Conservation (phyloP, 2,888 invertebrate species). For the Hydroisotoma schaefferi region DNA sequence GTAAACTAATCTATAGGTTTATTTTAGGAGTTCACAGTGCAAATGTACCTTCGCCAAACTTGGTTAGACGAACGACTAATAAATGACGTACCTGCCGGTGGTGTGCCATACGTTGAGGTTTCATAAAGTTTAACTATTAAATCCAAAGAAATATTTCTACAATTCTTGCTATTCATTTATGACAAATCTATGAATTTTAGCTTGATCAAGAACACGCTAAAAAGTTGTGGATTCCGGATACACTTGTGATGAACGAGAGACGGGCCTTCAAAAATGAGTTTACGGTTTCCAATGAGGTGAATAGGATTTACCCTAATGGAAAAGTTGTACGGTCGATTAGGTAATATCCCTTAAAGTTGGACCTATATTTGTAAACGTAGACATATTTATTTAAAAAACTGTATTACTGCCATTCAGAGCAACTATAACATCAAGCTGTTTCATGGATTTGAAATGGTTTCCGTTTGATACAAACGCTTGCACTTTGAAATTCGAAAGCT, state of each 20-base stretch:
- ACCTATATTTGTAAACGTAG: background rate
- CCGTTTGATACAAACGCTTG: constrained; percentile 94
- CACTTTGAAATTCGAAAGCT: constrained; percentile 94
- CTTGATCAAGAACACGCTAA: constrained; percentile 28
- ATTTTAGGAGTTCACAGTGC: constrained; percentile 36
- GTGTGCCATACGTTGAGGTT: too few relatives aligned
- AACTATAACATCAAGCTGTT: constrained; percentile 92
- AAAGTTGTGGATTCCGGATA: constrained; percentile 38
- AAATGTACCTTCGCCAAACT: constrained; percentile 31
- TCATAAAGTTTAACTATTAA: too few relatives aligned
- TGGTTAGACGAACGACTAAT: constrained; percentile 32
- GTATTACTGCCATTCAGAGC: too few relatives aligned
- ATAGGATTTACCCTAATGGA: constrained; percentile 27
- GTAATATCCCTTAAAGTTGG: constrained; percentile 8
- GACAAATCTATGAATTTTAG: constrained; percentile 20
- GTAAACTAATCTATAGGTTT: constrained; percentile 5
- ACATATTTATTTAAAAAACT: constrained; percentile 19
- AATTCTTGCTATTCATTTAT: background rate
- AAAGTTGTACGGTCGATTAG: constrained; percentile 24
- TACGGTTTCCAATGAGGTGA: constrained; percentile 25
- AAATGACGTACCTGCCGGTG: too few relatives aligned
- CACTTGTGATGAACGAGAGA: constrained; percentile 33
- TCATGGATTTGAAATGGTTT: constrained; percentile 93
- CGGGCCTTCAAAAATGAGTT: constrained; percentile 18
- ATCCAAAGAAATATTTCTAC: too few relatives aligned